Evolutionary conservation across 2,113 vertebrate species (phyloP).

Genomic region (Petrocephalus zakoni): DNA sequence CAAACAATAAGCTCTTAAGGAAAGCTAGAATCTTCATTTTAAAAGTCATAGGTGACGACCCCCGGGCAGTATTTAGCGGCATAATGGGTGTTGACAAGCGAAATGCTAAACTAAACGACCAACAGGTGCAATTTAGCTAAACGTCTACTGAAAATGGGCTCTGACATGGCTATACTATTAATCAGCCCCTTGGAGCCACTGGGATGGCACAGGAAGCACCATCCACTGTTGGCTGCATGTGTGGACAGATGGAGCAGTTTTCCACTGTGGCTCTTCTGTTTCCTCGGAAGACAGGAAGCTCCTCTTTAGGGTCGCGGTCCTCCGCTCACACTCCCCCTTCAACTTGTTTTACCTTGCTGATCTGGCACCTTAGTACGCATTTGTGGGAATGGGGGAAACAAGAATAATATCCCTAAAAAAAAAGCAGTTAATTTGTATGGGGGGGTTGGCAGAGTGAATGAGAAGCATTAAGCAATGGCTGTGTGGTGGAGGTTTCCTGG

Average conservation of each 20-base stretch:
- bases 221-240: not conserved
- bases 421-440: not conserved
- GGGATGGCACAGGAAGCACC: not conserved
- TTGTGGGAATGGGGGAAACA: not conserved
- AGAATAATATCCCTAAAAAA: not conserved
- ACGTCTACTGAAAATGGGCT: not conserved
- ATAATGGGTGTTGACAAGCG: not conserved
- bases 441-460: not conserved
- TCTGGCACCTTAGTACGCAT: not conserved
- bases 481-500: conserved; percentile 22
- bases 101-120: not conserved
- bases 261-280: not conserved
- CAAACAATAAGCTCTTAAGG: not conserved
- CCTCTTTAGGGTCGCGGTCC: not conserved
- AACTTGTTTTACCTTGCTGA: not conserved
- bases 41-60: not conserved
- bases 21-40: not conserved
- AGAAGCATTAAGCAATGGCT: not conserved
- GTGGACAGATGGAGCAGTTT: not conserved
- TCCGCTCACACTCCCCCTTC: not conserved
- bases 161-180: not conserved
- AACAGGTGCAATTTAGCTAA: not conserved
- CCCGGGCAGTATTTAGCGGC: not conserved
- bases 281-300: not conserved
- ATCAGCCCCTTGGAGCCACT: not conserved